phyloP scores from a whole-genome alignment of 2,888 invertebrate genomes.

The Nemoura dubitans region DNA sequence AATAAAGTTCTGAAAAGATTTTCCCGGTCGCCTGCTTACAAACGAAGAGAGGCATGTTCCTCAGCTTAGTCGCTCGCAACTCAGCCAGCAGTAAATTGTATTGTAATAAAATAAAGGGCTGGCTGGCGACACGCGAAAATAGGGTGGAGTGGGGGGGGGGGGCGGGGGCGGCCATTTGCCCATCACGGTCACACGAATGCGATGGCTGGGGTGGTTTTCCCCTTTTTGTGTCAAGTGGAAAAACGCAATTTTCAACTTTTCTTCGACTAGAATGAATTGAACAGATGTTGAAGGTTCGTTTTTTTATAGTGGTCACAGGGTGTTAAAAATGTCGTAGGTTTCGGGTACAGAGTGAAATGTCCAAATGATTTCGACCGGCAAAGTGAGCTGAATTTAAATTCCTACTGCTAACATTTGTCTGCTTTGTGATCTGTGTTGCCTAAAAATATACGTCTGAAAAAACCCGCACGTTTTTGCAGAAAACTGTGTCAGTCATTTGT shows the following conservation, averaged over 20 bases:
- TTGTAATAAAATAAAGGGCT: neutral
- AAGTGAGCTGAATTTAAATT: too few species aligned
- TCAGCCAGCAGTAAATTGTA: neutral
- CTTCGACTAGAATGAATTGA: neutral
- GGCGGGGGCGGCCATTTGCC: neutral
- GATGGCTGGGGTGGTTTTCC: neutral
- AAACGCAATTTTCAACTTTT: slow-evolving; percentile 21
- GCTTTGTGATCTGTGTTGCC: too few species aligned
- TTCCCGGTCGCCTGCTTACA: neutral
- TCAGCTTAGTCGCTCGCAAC: neutral
- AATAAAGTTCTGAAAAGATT: neutral
- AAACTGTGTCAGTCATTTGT: too few species aligned
- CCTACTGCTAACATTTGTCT: too few species aligned
- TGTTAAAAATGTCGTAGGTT: too few species aligned
- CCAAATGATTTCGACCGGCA: too few species aligned
- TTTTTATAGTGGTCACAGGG: slow-evolving; percentile 3
- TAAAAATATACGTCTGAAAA: too few species aligned
- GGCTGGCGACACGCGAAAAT: neutral
- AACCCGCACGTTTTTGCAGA: too few species aligned
- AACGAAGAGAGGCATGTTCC: neutral
- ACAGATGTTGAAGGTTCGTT: neutral
- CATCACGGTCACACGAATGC: neutral
- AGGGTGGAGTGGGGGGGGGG: neutral
- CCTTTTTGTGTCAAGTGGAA: neutral
- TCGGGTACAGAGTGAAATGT: too few species aligned